These are phyloP conservation scores for Harpagoxenus sublaevis DNA, from an alignment of 2,888 invertebrate species.

Conservation along the genomic window DNA sequence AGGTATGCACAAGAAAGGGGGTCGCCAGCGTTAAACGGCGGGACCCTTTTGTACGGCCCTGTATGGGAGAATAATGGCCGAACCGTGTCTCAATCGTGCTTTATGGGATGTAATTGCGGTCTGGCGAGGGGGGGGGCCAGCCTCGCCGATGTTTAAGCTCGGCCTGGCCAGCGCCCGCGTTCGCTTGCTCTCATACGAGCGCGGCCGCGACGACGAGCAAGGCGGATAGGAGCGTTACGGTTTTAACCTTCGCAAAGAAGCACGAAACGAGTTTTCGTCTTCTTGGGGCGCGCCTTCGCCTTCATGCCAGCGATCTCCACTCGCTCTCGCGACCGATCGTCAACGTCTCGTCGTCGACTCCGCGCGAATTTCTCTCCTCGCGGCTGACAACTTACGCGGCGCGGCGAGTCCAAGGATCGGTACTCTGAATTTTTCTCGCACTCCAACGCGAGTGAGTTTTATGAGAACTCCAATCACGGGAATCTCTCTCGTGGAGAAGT, in stretches of 20 bases:
- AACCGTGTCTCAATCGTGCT: constrained; percentile 84
- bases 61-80: constrained; percentile 82
- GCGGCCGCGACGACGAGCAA: constrained; percentile 51
- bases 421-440: neutral
- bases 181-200: constrained; percentile 35
- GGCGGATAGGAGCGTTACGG: constrained; percentile 75
- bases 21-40: constrained; percentile 71
- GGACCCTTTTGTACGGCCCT: constrained; percentile 76
- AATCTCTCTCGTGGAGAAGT: neutral
- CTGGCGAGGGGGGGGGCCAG: constrained; percentile 73
- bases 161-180: constrained; percentile 58
- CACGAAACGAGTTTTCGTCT: constrained; percentile 75
- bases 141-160: constrained; percentile 79
- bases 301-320: neutral
- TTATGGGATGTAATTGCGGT: constrained; percentile 83
- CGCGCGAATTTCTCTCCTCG: neutral
- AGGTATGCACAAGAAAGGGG: constrained; percentile 53
- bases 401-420: neutral
- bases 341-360: constrained; percentile 43
- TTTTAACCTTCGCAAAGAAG: constrained; percentile 79
- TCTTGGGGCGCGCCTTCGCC: constrained; percentile 31
- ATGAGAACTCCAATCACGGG: constrained; percentile 1
- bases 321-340: constrained; percentile 18
- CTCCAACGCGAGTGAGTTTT: neutral
- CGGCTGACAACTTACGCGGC: neutral